Evolutionary conservation across 1,140 invertebrate genomes (phyloP), one percentile per base, ranked within the genome.

Genomic region (Uloborus diversus): DNA sequence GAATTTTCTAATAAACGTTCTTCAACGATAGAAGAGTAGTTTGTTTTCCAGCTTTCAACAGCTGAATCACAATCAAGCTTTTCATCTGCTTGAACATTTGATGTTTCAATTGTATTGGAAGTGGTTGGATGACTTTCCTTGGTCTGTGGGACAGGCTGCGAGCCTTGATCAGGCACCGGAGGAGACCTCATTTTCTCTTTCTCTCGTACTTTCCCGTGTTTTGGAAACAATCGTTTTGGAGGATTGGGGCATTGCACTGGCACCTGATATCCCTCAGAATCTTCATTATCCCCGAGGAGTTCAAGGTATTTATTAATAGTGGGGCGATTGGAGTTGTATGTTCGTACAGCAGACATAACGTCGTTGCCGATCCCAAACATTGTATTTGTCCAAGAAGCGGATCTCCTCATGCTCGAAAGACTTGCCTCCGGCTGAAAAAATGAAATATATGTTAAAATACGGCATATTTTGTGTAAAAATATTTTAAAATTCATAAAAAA

Each of bases 221-320:
- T 61, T 25, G 27, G 57, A 11, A 1, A 17, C 3, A 28, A 3
- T 25, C 33, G 17, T n/a, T 51, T 53, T 20, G 28, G n/a, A n/a
- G 51, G 3, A 17, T 64, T 32, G 1, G 9, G 57, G 13, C 30
- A n/a, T n/a, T n/a, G 30, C 20, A 80, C 11, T 14, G 79, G 79
- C 4, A 70, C 25, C 25, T 80, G 64, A 23, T 80, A 80, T 11
- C 79, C 79, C 64, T 80, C 68, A 25, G 65, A 49, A 51, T 80
- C 79, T 35, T 70, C 66, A 65, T 80, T 80, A 27, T 80, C 79
- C 11, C 64, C 66, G 7, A 80, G 37, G 20, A 80, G 37, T 27
- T 80, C 79, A 1, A 80, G 33, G 23, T 80, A 80, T 42, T 80
- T 80, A 23, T 78, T 78, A 13, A 23, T 37, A 17, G 47, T 5